phyloP scores from a whole-genome alignment of 2,113 vertebrate genomes.

The Sander lucioperca region DNA sequence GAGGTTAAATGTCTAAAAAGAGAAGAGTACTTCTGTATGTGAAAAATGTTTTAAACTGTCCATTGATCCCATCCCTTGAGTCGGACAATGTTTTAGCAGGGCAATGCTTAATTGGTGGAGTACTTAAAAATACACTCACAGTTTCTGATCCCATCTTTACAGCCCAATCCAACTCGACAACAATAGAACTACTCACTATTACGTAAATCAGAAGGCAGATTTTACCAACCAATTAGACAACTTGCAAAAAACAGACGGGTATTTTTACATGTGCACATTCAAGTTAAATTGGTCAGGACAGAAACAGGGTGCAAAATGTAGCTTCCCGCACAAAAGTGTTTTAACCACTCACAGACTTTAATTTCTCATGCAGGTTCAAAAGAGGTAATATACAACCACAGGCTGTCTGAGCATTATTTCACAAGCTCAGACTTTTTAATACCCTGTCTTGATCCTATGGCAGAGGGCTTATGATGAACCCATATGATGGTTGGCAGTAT shows the following conservation, averaged over 20 bases:
- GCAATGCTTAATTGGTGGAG: background rate
- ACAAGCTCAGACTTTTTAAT: slow-evolving; percentile 26
- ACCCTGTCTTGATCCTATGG: slow-evolving; percentile 29
- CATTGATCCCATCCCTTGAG: no score
- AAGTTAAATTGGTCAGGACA: background rate
- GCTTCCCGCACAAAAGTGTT: background rate
- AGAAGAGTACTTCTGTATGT: background rate
- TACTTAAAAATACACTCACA: background rate
- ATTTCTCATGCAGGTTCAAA: slow-evolving; percentile 14
- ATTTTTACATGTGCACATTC: background rate
- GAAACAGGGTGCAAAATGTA: background rate
- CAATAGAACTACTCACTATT: background rate
- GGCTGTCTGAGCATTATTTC: slow-evolving; percentile 26
- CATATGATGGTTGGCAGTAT: slow-evolving; percentile 9
- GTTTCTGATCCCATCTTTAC: background rate
- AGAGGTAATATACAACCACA: slow-evolving; percentile 11
- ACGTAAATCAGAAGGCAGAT: background rate
- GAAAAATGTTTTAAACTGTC: background rate
- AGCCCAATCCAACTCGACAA: background rate
- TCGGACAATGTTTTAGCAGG: background rate
- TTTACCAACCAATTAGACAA: background rate
- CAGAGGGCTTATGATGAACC: slow-evolving; percentile 27
- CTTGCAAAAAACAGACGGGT: background rate
- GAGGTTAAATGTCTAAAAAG: slow-evolving; percentile 7
- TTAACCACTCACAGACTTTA: slow-evolving; percentile 4